Evolutionary conservation across 2,888 invertebrate species (phyloP).

Genomic region (Lithophane semibrunnea): DNA sequence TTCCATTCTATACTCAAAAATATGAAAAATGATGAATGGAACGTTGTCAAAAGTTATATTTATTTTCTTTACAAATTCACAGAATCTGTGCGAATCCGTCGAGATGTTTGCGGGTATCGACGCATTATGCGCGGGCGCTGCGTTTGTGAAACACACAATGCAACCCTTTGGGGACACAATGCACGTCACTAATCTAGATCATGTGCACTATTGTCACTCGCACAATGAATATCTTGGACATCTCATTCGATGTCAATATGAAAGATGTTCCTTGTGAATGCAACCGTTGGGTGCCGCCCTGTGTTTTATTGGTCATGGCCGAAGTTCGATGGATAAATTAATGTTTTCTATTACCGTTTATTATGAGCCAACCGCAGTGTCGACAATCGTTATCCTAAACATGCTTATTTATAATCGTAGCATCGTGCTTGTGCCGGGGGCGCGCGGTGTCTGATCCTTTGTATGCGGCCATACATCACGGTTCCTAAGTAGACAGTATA

Average conservation of each 20-base stretch:
- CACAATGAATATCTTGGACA: slow-evolving; percentile 69
- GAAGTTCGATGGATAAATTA: slow-evolving; percentile 53
- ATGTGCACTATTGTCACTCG: slow-evolving; percentile 74
- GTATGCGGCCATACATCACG: slow-evolving; percentile 88
- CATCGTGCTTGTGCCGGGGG: slow-evolving; percentile 78
- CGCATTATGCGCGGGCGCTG: slow-evolving; percentile 72
- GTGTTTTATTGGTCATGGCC: slow-evolving; percentile 47
- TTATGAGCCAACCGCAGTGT: slow-evolving; percentile 70
- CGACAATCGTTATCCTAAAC: slow-evolving; percentile 87
- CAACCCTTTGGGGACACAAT: slow-evolving; percentile 86
- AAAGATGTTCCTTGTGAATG: slow-evolving; percentile 65
- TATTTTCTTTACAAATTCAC: slow-evolving; percentile 81
- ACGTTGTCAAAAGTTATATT: slow-evolving; percentile 75
- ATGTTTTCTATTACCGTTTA: slow-evolving; percentile 65
- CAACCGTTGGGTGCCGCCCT: slow-evolving; percentile 40
- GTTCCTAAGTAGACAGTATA: slow-evolving; percentile 90
- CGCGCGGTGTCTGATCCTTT: slow-evolving; percentile 88
- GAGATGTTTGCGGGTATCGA: slow-evolving; percentile 73
- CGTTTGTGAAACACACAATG: slow-evolving; percentile 74
- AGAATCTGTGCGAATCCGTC: slow-evolving; percentile 73
- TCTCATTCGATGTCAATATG: slow-evolving; percentile 81
- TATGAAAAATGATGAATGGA: slow-evolving; percentile 64
- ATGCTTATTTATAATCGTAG: slow-evolving; percentile 88
- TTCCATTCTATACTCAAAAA: slow-evolving; percentile 51
- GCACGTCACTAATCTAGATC: slow-evolving; percentile 85